These are phyloP conservation scores for Cordilura impudica DNA, from an alignment of 2,888 invertebrate genomes.

Conservation along the genomic window DNA sequence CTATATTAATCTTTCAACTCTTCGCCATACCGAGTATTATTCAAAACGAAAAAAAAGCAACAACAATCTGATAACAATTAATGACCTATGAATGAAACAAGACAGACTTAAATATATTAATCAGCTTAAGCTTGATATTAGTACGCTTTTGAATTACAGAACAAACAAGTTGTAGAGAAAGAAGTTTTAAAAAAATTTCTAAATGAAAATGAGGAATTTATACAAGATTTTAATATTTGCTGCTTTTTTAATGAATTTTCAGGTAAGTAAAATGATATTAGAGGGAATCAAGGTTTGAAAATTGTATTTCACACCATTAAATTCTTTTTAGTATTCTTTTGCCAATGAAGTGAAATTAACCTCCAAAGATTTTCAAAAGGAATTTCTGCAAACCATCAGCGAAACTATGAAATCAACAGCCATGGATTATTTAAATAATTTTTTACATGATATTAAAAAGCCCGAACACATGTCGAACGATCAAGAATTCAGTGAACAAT, in stretches of 20 bases:
- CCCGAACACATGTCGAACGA: conserved; percentile 53
- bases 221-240: not conserved
- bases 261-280: too few relatives aligned
- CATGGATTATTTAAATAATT: conserved; percentile 64
- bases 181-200: too few relatives aligned
- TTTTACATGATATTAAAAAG: conserved; percentile 64
- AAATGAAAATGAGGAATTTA: not conserved
- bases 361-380: conserved; percentile 56
- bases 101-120: not conserved
- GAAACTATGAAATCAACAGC: conserved; percentile 48
- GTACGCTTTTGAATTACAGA: not conserved
- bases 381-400: conserved; percentile 48
- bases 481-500: conserved; percentile 57
- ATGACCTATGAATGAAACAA: not conserved
- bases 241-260: not conserved
- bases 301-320: not conserved
- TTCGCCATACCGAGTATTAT: too few relatives aligned
- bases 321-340: not conserved
- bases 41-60: too few relatives aligned
- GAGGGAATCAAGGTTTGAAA: too few relatives aligned
- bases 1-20: too few relatives aligned
- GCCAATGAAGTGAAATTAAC: conserved; percentile 24
- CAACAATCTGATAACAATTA: not conserved
- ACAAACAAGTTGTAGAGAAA: not conserved
- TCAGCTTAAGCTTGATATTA: not conserved